phyloP scores from a whole-genome alignment of 2,113 vertebrate genomes.

The Hemicordylus capensis region DNA sequence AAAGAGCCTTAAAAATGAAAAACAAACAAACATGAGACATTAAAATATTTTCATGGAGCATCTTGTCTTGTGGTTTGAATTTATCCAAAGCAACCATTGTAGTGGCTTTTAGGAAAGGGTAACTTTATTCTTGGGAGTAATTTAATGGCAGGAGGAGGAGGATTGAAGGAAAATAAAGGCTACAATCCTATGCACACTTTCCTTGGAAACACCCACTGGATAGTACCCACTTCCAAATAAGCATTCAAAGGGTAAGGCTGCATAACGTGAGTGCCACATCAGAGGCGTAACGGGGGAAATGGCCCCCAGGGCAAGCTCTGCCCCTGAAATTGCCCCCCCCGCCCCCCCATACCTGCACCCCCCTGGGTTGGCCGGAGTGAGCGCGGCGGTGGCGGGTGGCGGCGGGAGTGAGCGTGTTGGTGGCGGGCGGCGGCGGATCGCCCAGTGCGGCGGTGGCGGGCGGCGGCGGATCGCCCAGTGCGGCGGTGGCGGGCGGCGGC shows the following conservation, averaged over 20 bases:
- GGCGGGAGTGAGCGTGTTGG: too few relatives aligned
- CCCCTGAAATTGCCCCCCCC: too few relatives aligned
- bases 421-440: too few relatives aligned
- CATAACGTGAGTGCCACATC: background rate
- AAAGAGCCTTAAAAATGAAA: too few relatives aligned
- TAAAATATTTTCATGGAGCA: background rate
- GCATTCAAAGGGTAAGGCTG: background rate
- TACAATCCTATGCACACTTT: background rate
- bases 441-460: too few relatives aligned
- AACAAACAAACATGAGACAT: background rate
- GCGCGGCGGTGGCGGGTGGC: too few relatives aligned
- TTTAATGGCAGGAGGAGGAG: background rate
- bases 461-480: too few relatives aligned
- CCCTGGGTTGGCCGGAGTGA: too few relatives aligned
- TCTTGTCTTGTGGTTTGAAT: background rate
- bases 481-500: too few relatives aligned
- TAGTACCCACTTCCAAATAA: background rate
- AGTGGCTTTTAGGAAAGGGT: background rate
- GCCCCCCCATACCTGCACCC: too few relatives aligned
- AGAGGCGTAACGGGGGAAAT: too few relatives aligned
- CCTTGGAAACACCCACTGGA: background rate
- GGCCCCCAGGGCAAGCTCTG: too few relatives aligned
- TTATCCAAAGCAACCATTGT: background rate
- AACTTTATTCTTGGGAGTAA: background rate
- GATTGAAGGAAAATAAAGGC: background rate